Evolutionary conservation across 2,888 invertebrate genomes (phyloP).

Genomic region (Epinotia demarniana): DNA sequence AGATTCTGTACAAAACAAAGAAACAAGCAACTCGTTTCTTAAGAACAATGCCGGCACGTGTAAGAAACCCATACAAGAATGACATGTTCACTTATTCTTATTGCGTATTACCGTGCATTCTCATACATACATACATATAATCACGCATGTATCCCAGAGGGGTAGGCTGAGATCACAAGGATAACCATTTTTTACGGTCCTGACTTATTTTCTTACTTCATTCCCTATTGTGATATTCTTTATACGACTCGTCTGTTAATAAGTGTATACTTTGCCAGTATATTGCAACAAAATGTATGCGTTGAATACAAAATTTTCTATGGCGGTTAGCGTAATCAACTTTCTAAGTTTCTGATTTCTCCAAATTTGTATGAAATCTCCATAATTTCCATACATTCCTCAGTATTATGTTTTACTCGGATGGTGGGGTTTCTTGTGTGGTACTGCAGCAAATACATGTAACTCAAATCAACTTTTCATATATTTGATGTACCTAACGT

Average conservation of each 20-base stretch:
- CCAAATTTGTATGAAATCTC: slow-evolving; percentile 8
- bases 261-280: background rate
- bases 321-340: slow-evolving; percentile 23
- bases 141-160: background rate
- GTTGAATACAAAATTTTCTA: slow-evolving; percentile 22
- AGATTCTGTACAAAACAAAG: slow-evolving; percentile 14
- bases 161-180: background rate
- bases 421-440: background rate
- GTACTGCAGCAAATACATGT: no score
- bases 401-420: background rate
- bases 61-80: slow-evolving; percentile 6
- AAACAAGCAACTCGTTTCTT: slow-evolving; percentile 2
- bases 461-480: background rate
- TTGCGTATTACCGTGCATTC: background rate
- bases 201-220: no score
- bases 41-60: slow-evolving; percentile 25
- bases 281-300: slow-evolving; percentile 7
- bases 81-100: slow-evolving; percentile 6
- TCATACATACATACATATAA: background rate
- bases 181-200: background rate
- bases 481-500: slow-evolving; percentile 1
- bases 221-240: no score
- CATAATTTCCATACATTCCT: slow-evolving; percentile 9
- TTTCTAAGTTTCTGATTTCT: slow-evolving; percentile 32
- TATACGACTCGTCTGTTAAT: background rate